Evolutionary conservation across 2,113 vertebrate genomes (phyloP).

Genomic region (Eudyptes chrysolophus): DNA sequence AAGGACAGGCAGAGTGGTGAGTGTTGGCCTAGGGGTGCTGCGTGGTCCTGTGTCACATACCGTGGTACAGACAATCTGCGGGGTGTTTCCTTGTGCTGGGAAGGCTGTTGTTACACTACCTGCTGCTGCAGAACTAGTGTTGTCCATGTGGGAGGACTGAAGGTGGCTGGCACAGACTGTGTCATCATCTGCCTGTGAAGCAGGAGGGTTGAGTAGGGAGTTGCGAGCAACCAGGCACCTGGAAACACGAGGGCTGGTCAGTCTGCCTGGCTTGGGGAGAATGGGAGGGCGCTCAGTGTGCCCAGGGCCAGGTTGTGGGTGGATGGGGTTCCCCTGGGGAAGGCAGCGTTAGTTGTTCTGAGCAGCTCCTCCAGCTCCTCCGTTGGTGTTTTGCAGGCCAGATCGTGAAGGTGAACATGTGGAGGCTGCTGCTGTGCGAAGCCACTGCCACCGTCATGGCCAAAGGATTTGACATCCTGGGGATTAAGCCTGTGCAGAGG

Average conservation of each 20-base stretch:
- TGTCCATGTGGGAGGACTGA: background rate
- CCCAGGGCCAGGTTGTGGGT: background rate
- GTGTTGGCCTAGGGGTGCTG: background rate
- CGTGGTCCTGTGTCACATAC: fast-evolving
- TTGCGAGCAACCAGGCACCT: background rate
- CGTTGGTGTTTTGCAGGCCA: constrained; percentile 76
- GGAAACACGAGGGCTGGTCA: background rate
- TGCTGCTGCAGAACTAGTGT: background rate
- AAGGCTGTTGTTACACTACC: background rate
- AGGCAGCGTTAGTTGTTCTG: fast-evolving
- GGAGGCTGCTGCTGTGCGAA: constrained; percentile 92
- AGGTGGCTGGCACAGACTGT: background rate
- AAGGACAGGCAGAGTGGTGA: constrained; percentile 94
- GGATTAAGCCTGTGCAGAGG: constrained; percentile 89
- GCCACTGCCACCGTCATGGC: constrained; percentile 91
- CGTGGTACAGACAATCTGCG: fast-evolving
- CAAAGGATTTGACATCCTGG: constrained; percentile 92
- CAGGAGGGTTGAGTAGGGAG: background rate
- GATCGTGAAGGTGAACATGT: constrained; percentile 94
- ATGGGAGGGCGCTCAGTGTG: fast-evolving
- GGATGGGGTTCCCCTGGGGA: background rate
- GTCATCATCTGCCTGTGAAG: background rate
- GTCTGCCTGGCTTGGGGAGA: background rate
- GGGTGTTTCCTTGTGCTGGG: background rate
- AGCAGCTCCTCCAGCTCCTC: background rate